Conservation (phyloP, 2,888 invertebrate species). For the Lochmaea capreae region DNA sequence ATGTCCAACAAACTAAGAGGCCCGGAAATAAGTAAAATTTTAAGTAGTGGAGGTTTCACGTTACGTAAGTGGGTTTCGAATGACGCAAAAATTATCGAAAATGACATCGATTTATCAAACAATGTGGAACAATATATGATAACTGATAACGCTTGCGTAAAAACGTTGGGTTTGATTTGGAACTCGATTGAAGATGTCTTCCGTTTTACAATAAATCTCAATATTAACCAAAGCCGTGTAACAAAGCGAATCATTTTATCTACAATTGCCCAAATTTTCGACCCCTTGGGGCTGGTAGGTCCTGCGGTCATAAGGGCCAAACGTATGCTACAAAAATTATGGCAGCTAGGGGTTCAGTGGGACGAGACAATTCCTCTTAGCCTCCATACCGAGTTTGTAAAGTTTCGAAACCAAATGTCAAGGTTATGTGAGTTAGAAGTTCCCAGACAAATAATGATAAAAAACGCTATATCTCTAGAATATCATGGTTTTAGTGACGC, state of each 20-base stretch:
- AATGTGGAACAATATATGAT: not conserved
- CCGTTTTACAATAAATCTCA: not conserved
- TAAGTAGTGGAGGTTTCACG: not conserved
- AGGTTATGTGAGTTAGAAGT: no score
- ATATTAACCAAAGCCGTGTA: not conserved
- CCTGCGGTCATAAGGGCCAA: not conserved
- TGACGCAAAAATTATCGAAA: not conserved
- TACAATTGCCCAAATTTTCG: not conserved
- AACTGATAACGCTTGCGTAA: not conserved
- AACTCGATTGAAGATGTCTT: not conserved
- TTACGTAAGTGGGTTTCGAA: slow-evolving; percentile 11
- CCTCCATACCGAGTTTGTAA: no score
- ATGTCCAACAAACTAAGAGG: no score
- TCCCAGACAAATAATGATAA: not conserved
- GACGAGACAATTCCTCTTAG: no score
- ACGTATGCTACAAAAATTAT: not conserved
- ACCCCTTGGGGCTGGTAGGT: not conserved
- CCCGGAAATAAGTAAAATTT: not conserved
- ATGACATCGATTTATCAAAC: not conserved
- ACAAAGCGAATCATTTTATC: not conserved
- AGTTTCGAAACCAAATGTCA: no score
- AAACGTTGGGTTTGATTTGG: not conserved
- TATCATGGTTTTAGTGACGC: no score
- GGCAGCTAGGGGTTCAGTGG: not conserved
- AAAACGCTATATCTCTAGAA: not conserved